A percentile compares a stretch with the other conserved stretches of the same genome.
These are phyloP conservation scores for Romanogobio albipinnatus DNA, from an alignment of 2,113 vertebrate genomes.

Conservation along the genomic window DNA sequence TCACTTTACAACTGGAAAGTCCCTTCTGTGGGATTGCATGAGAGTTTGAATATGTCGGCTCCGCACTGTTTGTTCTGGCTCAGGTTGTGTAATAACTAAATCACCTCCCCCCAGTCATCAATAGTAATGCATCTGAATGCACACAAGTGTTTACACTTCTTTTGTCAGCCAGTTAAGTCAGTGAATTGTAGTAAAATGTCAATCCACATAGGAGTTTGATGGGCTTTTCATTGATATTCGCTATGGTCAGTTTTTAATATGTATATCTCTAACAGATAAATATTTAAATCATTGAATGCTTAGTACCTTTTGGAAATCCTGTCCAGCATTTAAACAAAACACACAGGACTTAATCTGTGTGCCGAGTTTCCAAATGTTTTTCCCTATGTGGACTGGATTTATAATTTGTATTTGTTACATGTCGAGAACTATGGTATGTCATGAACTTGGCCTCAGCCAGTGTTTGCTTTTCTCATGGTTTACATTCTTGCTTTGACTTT, in stretches of 20 bases:
- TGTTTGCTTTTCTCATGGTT: conserved; percentile 53
- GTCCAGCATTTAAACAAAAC: not conserved
- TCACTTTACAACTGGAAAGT: conserved; percentile 33
- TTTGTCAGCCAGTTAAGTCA: not conserved
- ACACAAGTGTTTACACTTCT: not conserved
- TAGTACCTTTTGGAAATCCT: not conserved
- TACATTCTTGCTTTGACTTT: conserved; percentile 53
- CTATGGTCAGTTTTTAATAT: not conserved
- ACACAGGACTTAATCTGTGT: not conserved
- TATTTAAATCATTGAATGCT: not conserved
- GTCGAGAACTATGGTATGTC: conserved; percentile 14
- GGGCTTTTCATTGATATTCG: not conserved
- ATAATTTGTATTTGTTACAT: conserved; percentile 22
- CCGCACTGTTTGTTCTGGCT: conserved; percentile 17
- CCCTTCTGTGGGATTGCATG: conserved; percentile 48
- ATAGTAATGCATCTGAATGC: not conserved
- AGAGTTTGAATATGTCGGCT: not conserved
- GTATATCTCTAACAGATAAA: not conserved
- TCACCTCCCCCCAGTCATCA: not conserved
- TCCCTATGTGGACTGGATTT: conserved; percentile 13
- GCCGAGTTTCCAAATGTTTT: not conserved
- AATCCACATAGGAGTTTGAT: not conserved
- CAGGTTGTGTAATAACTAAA: conserved; percentile 14
- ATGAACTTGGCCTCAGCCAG: conserved; percentile 20
- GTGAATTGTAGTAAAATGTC: not conserved